These are phyloP conservation scores for Bergia sp. DNA, from an alignment of 92 coral and sea anemone genomes.

Conservation along the genomic window DNA sequence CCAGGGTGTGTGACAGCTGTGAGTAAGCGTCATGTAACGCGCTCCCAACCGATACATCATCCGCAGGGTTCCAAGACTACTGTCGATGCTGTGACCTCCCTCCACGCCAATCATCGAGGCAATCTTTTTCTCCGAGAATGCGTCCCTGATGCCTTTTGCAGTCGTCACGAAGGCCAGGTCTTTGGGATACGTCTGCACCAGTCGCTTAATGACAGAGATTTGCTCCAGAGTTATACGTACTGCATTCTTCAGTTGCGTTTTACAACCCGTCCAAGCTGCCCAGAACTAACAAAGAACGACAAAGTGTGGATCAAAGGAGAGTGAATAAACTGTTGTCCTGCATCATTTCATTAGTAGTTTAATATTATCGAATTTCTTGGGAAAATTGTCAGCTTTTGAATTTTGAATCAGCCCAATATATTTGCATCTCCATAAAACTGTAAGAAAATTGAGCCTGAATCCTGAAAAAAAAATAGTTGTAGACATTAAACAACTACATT, in stretches of 20 bases:
- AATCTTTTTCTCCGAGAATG: slow-evolving; percentile 62
- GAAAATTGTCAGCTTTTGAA: no score
- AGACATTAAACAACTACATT: no score
- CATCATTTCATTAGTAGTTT: background rate
- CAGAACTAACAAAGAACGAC: slow-evolving; percentile 60
- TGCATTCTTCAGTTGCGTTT: slow-evolving; percentile 62
- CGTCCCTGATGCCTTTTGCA: slow-evolving; percentile 73
- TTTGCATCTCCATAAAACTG: no score
- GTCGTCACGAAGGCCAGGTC: slow-evolving; percentile 67
- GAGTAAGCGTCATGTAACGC: slow-evolving; percentile 74
- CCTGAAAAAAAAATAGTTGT: no score
- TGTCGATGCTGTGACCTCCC: slow-evolving; percentile 82
- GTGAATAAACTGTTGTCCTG: background rate
- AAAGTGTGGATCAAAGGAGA: background rate
- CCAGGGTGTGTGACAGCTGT: slow-evolving; percentile 77
- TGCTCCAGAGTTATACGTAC: slow-evolving; percentile 78
- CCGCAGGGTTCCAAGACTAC: slow-evolving; percentile 74
- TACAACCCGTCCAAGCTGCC: slow-evolving; percentile 69
- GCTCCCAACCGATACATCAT: slow-evolving; percentile 74
- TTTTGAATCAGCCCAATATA: no score
- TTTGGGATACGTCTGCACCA: slow-evolving; percentile 65
- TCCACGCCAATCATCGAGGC: slow-evolving; percentile 85
- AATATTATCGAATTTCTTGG: no score
- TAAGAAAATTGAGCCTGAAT: no score
- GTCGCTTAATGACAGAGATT: slow-evolving; percentile 67